Conservation (phyloP, 2,888 invertebrate species). For the Proisotoma minuta region DNA sequence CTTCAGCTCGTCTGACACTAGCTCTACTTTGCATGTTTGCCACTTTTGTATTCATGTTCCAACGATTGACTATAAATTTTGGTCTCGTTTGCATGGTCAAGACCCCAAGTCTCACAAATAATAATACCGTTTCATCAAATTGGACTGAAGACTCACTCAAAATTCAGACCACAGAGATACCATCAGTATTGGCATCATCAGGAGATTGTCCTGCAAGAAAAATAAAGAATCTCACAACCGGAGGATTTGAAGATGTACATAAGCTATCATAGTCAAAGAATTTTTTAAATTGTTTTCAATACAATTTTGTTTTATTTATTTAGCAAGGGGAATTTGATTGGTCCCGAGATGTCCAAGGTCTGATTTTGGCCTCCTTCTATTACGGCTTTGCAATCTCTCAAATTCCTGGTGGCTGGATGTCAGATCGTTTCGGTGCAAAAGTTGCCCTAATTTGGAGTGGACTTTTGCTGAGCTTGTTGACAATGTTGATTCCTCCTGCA, state of each 20-base stretch:
- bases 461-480: slow-evolving; percentile 51
- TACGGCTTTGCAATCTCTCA: slow-evolving; percentile 53
- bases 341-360: slow-evolving; percentile 55
- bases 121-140: slow-evolving; percentile 1
- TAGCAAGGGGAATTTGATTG: slow-evolving; percentile 55
- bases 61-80: slow-evolving; percentile 56
- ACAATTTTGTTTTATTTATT: not conserved
- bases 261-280: not conserved
- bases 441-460: slow-evolving; percentile 50
- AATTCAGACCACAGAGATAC: too few species aligned
- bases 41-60: slow-evolving; percentile 49
- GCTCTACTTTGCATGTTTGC: slow-evolving; percentile 6
- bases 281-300: not conserved
- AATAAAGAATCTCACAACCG: not conserved
- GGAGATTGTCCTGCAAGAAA: not conserved
- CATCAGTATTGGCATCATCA: too few species aligned
- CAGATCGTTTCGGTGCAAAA: slow-evolving; percentile 53
- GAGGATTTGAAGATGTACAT: not conserved
- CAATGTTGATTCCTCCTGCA: slow-evolving; percentile 53
- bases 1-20: not conserved
- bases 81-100: slow-evolving; percentile 58
- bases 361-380: slow-evolving; percentile 57
- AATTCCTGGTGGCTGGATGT: slow-evolving; percentile 52
- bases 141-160: too few species aligned
- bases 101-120: slow-evolving; percentile 43